Base-by-base conservation (phyloP, 2,888 invertebrate species). In the Onthophagus sagittarius region DNA sequence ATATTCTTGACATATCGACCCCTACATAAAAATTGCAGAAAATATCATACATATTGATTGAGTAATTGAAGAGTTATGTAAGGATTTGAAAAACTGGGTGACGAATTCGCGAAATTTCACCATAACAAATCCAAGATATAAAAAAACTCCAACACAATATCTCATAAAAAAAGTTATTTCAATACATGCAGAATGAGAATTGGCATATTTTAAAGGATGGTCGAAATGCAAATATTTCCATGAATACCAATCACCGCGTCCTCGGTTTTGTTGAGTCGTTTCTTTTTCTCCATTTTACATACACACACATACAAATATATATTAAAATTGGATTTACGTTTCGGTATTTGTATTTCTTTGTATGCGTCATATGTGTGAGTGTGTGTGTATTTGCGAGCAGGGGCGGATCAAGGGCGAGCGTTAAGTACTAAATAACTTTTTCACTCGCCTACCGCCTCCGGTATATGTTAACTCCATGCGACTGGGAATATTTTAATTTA, bases 401-500 rank as follows among this genome's bases (percentile, higher is more conserved):
- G 39, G 39, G 39, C 39, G 39, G 39, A 53, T 53, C 39, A 53
- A 53, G 39, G 39, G 39, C 39, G 39, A 7, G 39, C 39, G 39
- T 11, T 53, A 53, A 53, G 39, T 53, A 53, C 39, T 53, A 53
- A 53, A 53, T 53, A 53, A 53, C 39, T 53, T 53, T 53, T 53
- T 53, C 39, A 53, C 39, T 53, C 39, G 39, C 39, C 39, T 53
- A 53, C 39, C 39, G 39, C 39, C 39, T 53, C 39, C 39, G 39
- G 39, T 53, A 53, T 23, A 23, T 53, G 39, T 53, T 53, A 53
- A 53, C 39, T 53, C 39, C 39, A 11, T 11, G 39, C 39, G 9
- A 53, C 39, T 53, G 9, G 39, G 39, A 53, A 73, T 73, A 73
- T 73, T 73, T 73, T 73, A 73, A 73, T 73, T 73, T 73, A 73